phyloP scores from a whole-genome alignment of 2,888 invertebrate species.

The Cephonodes hylas region DNA sequence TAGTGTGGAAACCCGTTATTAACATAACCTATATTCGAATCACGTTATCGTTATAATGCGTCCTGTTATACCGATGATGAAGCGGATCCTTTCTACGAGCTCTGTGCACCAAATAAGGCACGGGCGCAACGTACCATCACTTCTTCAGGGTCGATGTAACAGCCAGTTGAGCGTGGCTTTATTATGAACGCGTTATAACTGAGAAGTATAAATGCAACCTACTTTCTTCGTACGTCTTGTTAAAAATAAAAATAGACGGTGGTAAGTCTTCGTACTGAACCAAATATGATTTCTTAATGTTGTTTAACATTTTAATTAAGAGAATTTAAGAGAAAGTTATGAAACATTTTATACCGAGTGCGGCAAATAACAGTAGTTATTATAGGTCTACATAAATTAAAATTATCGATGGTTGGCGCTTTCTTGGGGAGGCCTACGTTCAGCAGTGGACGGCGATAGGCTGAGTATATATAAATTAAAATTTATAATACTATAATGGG shows the following conservation, averaged over 20 bases:
- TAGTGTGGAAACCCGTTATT: not conserved
- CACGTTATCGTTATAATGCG: constrained; percentile 40
- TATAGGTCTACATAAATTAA: too few relatives aligned
- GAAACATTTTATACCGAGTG: too few relatives aligned
- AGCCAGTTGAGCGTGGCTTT: constrained; percentile 44
- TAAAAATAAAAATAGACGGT: not conserved
- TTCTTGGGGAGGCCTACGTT: too few relatives aligned
- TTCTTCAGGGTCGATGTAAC: constrained; percentile 56
- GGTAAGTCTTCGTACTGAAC: not conserved
- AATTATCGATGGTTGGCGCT: too few relatives aligned
- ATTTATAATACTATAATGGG: too few relatives aligned
- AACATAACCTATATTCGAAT: constrained; percentile 30
- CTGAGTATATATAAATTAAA: too few relatives aligned
- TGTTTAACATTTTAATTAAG: not conserved
- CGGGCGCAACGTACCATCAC: constrained; percentile 40
- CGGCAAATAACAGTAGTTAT: too few relatives aligned
- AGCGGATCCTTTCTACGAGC: constrained; percentile 48
- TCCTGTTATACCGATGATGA: constrained; percentile 37
- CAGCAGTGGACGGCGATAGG: too few relatives aligned
- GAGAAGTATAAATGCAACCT: constrained; percentile 10
- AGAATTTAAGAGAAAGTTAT: not conserved
- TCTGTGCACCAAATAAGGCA: constrained; percentile 53
- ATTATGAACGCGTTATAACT: constrained; percentile 16
- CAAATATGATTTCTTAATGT: not conserved
- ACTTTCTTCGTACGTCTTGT: constrained; percentile 8